These are phyloP conservation scores for Sinonovacula constricta DNA, from an alignment of 1,140 invertebrate species.

Conservation along the genomic window DNA sequence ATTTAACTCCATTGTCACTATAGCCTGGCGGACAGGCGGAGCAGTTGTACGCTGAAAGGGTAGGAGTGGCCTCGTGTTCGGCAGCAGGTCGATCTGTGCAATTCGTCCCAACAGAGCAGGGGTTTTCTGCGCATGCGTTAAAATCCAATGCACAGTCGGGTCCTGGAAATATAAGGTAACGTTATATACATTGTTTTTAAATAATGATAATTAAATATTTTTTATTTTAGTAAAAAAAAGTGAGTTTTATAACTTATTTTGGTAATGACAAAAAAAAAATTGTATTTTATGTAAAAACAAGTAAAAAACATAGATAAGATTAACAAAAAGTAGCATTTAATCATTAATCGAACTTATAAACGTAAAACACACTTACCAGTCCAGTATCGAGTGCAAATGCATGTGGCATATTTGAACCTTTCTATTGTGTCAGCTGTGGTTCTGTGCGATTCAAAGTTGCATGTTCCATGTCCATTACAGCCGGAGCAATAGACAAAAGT, in stretches of 20 bases:
- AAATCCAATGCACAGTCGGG: slow-evolving; percentile 5
- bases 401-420: slow-evolving; percentile 14
- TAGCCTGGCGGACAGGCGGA: slow-evolving; percentile 8
- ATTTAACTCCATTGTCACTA: not conserved
- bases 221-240: too few species aligned
- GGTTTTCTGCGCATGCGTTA: not conserved
- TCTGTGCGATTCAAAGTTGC: not conserved
- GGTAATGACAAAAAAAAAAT: too few species aligned
- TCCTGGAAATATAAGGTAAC: too few species aligned
- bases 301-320: too few species aligned
- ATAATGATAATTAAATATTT: too few species aligned
- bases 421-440: not conserved
- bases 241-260: too few species aligned
- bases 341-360: too few species aligned
- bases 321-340: too few species aligned
- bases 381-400: slow-evolving; percentile 29
- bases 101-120: slow-evolving; percentile 14
- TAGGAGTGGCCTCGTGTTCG: not conserved
- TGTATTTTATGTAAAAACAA: too few species aligned
- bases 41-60: not conserved
- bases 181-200: too few species aligned
- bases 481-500: not conserved
- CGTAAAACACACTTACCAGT: slow-evolving; percentile 38
- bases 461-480: not conserved
- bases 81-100: not conserved